Percentiles rank a stretch among this genome's conserved stretches.
phyloP scores from a whole-genome alignment of 1,140 invertebrate genomes.

The Galleria mellonella region DNA sequence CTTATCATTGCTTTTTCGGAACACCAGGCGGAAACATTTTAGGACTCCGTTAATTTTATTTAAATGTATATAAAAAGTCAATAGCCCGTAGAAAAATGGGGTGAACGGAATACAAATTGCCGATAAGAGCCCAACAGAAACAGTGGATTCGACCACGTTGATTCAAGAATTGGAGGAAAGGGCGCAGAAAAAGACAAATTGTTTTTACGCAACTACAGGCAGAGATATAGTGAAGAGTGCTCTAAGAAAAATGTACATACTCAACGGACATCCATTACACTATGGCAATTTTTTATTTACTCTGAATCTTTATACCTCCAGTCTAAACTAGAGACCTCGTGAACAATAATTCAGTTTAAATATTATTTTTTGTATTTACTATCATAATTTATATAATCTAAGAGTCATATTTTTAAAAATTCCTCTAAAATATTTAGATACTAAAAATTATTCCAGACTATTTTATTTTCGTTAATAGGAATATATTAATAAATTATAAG shows the following conservation, averaged over 20 bases:
- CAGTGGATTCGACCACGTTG: slow-evolving; percentile 25
- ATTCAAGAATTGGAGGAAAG: slow-evolving; percentile 17
- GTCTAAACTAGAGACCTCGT: too few species aligned
- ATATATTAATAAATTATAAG: too few species aligned
- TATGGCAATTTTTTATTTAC: slow-evolving; percentile 1
- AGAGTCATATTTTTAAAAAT: too few species aligned
- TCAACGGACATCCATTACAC: slow-evolving; percentile 4
- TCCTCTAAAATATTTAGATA: too few species aligned
- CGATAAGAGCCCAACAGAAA: slow-evolving; percentile 21
- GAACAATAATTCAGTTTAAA: too few species aligned
- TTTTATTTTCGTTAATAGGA: too few species aligned
- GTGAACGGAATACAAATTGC: slow-evolving; percentile 23
- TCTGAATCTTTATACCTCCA: too few species aligned
- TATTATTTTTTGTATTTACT: too few species aligned
- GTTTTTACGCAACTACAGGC: slow-evolving; percentile 13
- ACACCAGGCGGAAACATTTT: neutral
- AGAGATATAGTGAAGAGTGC: slow-evolving; percentile 18
- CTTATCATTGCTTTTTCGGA: too few species aligned
- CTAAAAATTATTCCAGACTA: too few species aligned
- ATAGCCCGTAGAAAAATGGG: slow-evolving; percentile 8
- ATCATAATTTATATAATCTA: too few species aligned
- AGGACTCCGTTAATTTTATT: slow-evolving; percentile 3
- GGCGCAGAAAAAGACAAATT: slow-evolving; percentile 25
- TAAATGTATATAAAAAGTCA: slow-evolving; percentile 13
- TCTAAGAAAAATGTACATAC: slow-evolving; percentile 16